Base-by-base conservation (phyloP, 2,797 vertebrate species). In the Falco columbarius region DNA sequence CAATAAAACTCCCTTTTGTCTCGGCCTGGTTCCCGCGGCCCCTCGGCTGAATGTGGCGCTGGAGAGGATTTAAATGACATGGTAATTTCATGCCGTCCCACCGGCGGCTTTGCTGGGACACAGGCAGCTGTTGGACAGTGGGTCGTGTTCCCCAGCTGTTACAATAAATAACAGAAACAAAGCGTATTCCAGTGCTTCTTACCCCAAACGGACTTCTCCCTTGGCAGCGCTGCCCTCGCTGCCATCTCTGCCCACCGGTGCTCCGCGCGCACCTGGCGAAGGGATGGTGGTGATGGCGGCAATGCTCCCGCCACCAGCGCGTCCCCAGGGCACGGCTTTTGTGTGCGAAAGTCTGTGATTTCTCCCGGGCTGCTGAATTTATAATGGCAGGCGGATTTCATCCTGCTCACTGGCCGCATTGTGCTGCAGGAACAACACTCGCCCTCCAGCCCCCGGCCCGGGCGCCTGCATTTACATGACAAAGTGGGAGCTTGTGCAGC, bases 401-500 rank as follows among this genome's bases (percentile, higher is more conserved):
- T 95, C 91, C 73, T 14, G 56, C 86, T 96, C 93, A 85, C 93
- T 96, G 96, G 30, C 76, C 44, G 58, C 95, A 94, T 97, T 97
- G 95, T 97, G 88, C 95, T 70, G 58, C 86, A 86, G 68, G 79
- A 96, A 70, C 95, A 95, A 77, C 81, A 62, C 83, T 86, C 16
- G 5, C 67, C 74, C 94, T 86, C 65, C 89, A 98, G 97, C 98
- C 98, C 98, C 98, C 61, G 95, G 96, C 97, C 94, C 71, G 94
- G 97, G 97, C 98, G 85, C 97, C 97, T 97, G 98, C 98, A 99
- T 99, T 99, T 99, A 98, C 99, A 99, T 99, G 98, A 99, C 99
- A 99, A 99, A 98, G 98, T 95, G 97, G 97, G 97, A 98, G 95
- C 98, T 98, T 98, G 98, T 94, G 96, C 98, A 97, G 98, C 97